Percentiles rank a stretch among this genome's conserved stretches.
phyloP scores from a whole-genome alignment of 2,888 invertebrate genomes.

The Orgyia antiqua region DNA sequence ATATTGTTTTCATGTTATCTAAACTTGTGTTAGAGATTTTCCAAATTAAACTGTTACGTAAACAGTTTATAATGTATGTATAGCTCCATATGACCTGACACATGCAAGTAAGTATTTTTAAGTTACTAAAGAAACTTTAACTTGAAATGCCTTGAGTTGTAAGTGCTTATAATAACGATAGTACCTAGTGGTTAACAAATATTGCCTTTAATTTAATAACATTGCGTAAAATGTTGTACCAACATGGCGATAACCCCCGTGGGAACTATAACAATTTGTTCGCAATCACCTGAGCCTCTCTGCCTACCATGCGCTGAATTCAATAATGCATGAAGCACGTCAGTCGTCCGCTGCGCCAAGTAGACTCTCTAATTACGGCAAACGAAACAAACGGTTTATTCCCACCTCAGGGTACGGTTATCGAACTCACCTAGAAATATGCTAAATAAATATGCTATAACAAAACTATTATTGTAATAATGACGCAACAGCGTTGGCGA shows the following conservation, averaged over 20 bases:
- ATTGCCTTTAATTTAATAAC: too few relatives aligned
- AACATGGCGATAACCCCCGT: conserved; percentile 43
- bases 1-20: too few relatives aligned
- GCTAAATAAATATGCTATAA: conserved; percentile 40
- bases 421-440: conserved; percentile 51
- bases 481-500: conserved; percentile 50
- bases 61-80: too few relatives aligned
- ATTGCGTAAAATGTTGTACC: too few relatives aligned
- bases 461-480: conserved; percentile 49
- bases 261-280: conserved; percentile 62
- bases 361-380: conserved; percentile 54
- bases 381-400: conserved; percentile 50
- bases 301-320: conserved; percentile 41
- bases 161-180: too few relatives aligned
- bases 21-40: too few relatives aligned
- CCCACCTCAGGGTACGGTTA: conserved; percentile 58
- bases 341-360: conserved; percentile 43
- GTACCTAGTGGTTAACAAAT: too few relatives aligned
- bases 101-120: too few relatives aligned
- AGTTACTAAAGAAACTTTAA: too few relatives aligned
- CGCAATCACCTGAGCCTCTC: conserved; percentile 44
- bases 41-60: too few relatives aligned
- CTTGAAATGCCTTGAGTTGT: too few relatives aligned
- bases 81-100: too few relatives aligned
- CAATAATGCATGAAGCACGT: conserved; percentile 61